phyloP scores from a whole-genome alignment of 2,113 vertebrate genomes.

The Motacilla tschutschensis region DNA sequence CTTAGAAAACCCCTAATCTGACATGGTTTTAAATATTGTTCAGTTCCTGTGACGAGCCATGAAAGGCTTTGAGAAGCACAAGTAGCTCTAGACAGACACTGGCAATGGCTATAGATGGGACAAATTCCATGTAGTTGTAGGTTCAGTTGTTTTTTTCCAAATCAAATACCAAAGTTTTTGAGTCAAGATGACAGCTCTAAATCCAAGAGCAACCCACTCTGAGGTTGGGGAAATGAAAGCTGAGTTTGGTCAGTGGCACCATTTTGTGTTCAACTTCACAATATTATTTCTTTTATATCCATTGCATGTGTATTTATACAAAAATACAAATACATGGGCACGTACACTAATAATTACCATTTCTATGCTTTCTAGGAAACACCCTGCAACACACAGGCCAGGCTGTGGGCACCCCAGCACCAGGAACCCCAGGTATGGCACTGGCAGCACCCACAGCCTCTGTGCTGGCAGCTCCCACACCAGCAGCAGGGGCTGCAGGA shows the following conservation, averaged over 20 bases:
- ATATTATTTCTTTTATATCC: not conserved
- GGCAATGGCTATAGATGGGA: not conserved
- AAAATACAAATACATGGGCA: not conserved
- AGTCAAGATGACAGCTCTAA: not conserved
- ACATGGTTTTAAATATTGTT: not conserved
- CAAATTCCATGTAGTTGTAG: not conserved
- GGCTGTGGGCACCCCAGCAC: not conserved
- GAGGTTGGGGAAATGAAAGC: not conserved
- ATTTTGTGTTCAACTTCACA: not conserved
- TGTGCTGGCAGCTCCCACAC: not conserved
- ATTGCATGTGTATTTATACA: fast-evolving
- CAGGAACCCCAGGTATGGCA: not conserved
- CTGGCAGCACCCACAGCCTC: not conserved
- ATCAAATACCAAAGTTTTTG: not conserved
- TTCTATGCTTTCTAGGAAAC: not conserved
- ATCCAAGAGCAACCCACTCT: not conserved
- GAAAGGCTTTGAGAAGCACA: not conserved
- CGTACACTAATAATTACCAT: not conserved
- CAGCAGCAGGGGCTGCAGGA: not conserved
- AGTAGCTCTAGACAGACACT: not conserved
- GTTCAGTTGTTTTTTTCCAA: not conserved
- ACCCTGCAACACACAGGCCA: not conserved
- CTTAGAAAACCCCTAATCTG: not conserved
- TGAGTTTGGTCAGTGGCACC: not conserved
- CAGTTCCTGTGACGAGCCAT: not conserved